phyloP scores from a whole-genome alignment of 2,888 invertebrate genomes.

The Sinodicranocentrus sp. region DNA sequence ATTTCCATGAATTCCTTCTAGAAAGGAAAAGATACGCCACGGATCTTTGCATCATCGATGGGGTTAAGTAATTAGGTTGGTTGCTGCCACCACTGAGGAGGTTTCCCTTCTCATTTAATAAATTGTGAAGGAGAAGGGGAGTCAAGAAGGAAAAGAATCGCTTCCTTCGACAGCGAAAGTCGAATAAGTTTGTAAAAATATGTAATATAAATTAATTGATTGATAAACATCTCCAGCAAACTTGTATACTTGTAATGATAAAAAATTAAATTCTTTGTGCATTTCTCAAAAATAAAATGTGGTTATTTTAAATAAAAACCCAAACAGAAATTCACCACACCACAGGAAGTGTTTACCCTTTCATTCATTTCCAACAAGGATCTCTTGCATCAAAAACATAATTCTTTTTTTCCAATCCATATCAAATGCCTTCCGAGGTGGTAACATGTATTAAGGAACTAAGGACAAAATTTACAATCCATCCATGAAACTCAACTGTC shows the following conservation, averaged over 20 bases:
- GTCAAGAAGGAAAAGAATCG: not conserved
- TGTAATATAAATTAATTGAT: too few relatives aligned
- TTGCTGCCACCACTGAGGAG: not conserved
- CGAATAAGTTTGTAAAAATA: too few relatives aligned
- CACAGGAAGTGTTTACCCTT: too few relatives aligned
- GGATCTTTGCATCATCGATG: slow-evolving; percentile 12
- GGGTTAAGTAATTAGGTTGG: slow-evolving; percentile 55
- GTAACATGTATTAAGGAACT: slow-evolving; percentile 57
- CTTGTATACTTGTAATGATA: too few relatives aligned
- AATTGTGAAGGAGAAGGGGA: slow-evolving; percentile 19
- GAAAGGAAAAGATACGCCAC: not conserved
- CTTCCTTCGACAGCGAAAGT: too few relatives aligned
- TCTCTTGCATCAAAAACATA: too few relatives aligned
- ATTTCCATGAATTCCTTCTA: not conserved
- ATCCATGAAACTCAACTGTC: slow-evolving; percentile 64
- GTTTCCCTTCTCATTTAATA: slow-evolving; percentile 2
- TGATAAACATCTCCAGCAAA: too few relatives aligned
- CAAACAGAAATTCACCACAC: too few relatives aligned
- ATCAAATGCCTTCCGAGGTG: slow-evolving; percentile 32
- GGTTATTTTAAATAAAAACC: too few relatives aligned
- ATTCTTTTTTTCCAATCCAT: slow-evolving; percentile 18
- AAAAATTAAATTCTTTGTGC: too few relatives aligned
- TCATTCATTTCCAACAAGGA: too few relatives aligned
- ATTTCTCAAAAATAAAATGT: too few relatives aligned
- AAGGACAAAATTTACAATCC: slow-evolving; percentile 59